Base-by-base conservation (phyloP, 2,113 vertebrate species). In the Menidia beryllina region DNA sequence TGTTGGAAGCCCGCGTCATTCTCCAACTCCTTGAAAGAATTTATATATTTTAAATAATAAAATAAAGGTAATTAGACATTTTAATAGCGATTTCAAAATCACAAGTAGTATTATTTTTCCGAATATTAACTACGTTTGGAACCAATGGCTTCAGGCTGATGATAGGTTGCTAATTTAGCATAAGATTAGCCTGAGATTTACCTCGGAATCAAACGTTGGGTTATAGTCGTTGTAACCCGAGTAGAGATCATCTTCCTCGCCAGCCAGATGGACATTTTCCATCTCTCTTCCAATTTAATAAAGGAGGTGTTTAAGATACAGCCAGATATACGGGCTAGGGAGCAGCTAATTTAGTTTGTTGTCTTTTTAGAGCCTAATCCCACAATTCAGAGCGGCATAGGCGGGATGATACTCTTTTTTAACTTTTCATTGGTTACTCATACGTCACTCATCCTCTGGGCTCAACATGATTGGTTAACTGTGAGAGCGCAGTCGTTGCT, bases 211-310 rank as follows among this genome's bases (percentile, higher is more conserved):
- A 91, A 95, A 99, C 0, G 95, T 94, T 24, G 96, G 96, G 70
- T 98, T 98, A 82, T 97, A 98, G 78, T 99, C 96, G 88, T 99
- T 99, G 86, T 97, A 99, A 24, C 98, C 98, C 51, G 97, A 96
- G 86, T 99, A 99, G 80, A 99, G 93, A 74, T 99, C 97, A 43
- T 98, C 97, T 60, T 97, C 96, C 43, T 92, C 93, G 52, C 93
- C 94, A 19, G 96, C 93, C 8, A 95, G 86, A 36, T 95, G 95
- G 7, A 96, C 93, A 70, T 98, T 95, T 71, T 97, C 95, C 97
- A 98, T 97, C 80, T 94, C 45, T 91, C 72, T 8, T 43, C 23
- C 27, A 17, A 10, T 7, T 0, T 0, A 12, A 17, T 27, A 1
- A 4, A 41, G 7, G 6, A 1, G 4, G 0, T 10, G n/a, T 27